Percentiles rank a stretch among this genome's conserved stretches.
Conservation (phyloP, 2,113 vertebrate species). For the Sula dactylatra region DNA sequence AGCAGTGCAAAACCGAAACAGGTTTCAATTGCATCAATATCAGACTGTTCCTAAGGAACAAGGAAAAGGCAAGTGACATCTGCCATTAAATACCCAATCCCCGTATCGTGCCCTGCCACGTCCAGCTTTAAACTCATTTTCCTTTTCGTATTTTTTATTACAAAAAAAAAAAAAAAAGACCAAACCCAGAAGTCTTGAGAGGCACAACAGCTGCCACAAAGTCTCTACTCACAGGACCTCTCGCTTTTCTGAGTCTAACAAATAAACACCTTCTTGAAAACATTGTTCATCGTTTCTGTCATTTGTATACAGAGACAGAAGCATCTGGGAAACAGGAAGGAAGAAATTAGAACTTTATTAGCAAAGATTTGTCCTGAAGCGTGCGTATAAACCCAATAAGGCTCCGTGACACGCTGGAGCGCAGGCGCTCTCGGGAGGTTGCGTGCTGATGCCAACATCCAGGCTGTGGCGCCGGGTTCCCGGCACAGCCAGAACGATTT, state of each 20-base stretch:
- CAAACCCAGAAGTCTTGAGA: not conserved
- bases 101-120: not conserved
- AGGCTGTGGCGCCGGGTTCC: not conserved
- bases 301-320: not conserved
- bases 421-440: not conserved
- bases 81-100: not conserved
- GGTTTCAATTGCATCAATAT: accelerated
- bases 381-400: not conserved
- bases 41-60: not conserved
- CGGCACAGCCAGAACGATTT: accelerated
- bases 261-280: not conserved
- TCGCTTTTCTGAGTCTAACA: not conserved
- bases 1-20: accelerated
- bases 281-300: not conserved
- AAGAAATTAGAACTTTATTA: slow-evolving; percentile 43
- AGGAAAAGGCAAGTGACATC: not conserved
- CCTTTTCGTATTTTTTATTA: not conserved
- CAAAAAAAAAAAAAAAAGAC: not conserved
- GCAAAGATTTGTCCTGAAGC: slow-evolving; percentile 18
- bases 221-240: not conserved
- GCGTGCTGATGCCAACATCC: not conserved
- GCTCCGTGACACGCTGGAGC: accelerated
- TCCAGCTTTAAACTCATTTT: not conserved
- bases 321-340: slow-evolving; percentile 51
- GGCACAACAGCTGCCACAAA: not conserved